These are phyloP conservation scores for Polyergus mexicanus DNA, from an alignment of 1,140 invertebrate species.

Conservation along the genomic window DNA sequence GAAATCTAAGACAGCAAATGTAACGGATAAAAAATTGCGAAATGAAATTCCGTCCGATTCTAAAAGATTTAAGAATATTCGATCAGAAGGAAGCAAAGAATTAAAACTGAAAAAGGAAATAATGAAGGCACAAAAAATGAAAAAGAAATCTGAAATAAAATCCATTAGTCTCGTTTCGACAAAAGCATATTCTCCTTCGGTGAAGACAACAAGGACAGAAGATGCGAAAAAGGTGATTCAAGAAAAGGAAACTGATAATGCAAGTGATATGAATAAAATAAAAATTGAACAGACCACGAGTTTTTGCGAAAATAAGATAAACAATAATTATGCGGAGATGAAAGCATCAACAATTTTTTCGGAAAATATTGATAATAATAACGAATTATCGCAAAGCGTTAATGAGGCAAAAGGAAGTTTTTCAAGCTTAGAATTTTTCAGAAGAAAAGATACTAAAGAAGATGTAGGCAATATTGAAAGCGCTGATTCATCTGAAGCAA, in stretches of 20 bases:
- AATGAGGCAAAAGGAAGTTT: neutral
- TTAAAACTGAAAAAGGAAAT: conserved; percentile 77
- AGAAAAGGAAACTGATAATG: neutral
- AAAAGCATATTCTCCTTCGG: neutral
- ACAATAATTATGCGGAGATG: neutral
- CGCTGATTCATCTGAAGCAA: neutral
- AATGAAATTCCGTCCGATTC: conserved; percentile 6
- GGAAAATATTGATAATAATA: neutral
- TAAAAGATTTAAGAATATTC: conserved; percentile 78
- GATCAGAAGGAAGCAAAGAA: conserved; percentile 80
- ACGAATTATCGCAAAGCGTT: neutral
- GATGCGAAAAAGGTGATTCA: neutral
- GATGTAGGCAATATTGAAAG: neutral
- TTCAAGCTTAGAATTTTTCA: neutral
- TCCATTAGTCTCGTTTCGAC: neutral
- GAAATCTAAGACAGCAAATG: neutral
- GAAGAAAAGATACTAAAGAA: neutral
- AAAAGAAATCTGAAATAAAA: conserved; percentile 48
- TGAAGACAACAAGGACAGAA: neutral
- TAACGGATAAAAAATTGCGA: conserved; percentile 17
- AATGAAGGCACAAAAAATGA: conserved; percentile 51
- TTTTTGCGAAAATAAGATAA: neutral
- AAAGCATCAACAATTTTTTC: neutral
- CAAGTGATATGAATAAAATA: neutral
- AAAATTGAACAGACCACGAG: neutral